These are phyloP conservation scores for Lasiurus borealis DNA, from an alignment of 2,113 vertebrate genomes.

Conservation along the genomic window DNA sequence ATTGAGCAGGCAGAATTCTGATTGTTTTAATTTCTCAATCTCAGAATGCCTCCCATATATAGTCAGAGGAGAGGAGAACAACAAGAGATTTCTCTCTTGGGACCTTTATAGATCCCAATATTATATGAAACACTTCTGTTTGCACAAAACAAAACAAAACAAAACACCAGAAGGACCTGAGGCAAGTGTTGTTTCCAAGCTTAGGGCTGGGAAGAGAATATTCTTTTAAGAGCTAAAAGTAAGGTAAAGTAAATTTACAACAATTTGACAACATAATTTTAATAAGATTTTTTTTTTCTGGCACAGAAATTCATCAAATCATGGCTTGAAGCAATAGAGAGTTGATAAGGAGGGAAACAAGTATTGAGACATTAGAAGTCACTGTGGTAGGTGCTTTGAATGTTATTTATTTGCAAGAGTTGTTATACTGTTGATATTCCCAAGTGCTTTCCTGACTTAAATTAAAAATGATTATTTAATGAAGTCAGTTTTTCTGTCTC, in stretches of 20 bases:
- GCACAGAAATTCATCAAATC: conserved; percentile 75
- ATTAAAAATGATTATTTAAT: conserved; percentile 71
- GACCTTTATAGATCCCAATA: background rate
- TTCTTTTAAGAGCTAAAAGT: conserved; percentile 54
- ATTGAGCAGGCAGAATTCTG: background rate
- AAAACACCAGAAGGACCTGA: background rate
- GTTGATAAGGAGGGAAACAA: conserved; percentile 50
- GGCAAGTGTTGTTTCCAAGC: conserved; percentile 24
- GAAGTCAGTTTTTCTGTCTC: conserved; percentile 9
- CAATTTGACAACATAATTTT: conserved; percentile 77
- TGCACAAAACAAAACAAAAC: background rate
- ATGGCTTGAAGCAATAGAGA: conserved; percentile 73
- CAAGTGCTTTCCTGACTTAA: conserved; percentile 58
- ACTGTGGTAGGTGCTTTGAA: background rate
- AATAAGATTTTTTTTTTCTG: conserved; percentile 75
- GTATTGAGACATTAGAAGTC: conserved; percentile 40
- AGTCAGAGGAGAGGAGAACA: background rate
- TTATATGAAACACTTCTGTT: conserved; percentile 2
- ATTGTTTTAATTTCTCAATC: background rate
- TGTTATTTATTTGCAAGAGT: conserved; percentile 51
- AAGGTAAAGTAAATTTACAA: conserved; percentile 67
- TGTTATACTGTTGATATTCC: conserved; percentile 45
- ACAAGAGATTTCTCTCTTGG: background rate
- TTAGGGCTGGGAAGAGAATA: background rate
- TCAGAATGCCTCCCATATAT: conserved; percentile 1